These are phyloP conservation scores for Aricia agestis DNA, from an alignment of 1,140 invertebrate species.

Conservation along the genomic window DNA sequence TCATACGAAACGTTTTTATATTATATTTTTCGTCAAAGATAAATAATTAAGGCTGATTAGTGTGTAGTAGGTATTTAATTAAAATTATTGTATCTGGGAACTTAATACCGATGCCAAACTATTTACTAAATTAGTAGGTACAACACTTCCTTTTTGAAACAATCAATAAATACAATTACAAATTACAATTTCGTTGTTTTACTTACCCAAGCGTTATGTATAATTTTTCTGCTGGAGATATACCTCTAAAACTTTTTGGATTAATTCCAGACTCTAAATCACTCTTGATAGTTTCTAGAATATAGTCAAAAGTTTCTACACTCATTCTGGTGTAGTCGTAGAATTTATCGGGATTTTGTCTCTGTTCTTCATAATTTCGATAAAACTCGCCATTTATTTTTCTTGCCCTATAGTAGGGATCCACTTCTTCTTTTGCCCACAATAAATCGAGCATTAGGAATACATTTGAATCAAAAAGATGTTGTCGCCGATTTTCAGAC, in stretches of 20 bases:
- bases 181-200: conserved; percentile 30
- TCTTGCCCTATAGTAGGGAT: too few species aligned
- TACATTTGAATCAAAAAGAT: too few species aligned
- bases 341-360: conserved; percentile 30
- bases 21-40: background rate
- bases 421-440: conserved; percentile 27
- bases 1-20: conserved; percentile 9
- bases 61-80: conserved; percentile 8
- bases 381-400: too few species aligned
- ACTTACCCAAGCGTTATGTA: conserved; percentile 26
- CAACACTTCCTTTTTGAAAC: background rate
- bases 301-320: conserved; percentile 15
- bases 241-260: conserved; percentile 29
- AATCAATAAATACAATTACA: background rate
- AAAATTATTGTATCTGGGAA: conserved; percentile 16
- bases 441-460: conserved; percentile 31
- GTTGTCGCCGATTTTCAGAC: conserved; percentile 29
- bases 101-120: conserved; percentile 5
- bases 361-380: conserved; percentile 28
- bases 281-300: conserved; percentile 16
- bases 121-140: too few species aligned
- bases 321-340: conserved; percentile 21
- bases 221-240: conserved; percentile 30
- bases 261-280: too few species aligned
- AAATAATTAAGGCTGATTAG: conserved; percentile 1